A percentile compares a stretch with the other conserved stretches of the same genome.
Conservation (phyloP, 2,113 vertebrate species). For the Heterocephalus glaber region DNA sequence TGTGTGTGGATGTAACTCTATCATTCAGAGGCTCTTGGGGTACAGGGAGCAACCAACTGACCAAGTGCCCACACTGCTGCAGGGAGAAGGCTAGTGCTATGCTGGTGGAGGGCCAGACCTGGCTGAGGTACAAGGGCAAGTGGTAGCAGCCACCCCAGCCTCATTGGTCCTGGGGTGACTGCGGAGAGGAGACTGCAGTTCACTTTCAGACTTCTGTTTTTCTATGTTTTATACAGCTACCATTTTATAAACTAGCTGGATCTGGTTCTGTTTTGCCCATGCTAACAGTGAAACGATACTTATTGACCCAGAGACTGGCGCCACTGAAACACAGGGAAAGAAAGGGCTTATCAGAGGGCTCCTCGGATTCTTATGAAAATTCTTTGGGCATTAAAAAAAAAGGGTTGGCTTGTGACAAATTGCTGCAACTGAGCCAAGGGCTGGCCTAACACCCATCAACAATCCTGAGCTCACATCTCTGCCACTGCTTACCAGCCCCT, state of each 20-base stretch:
- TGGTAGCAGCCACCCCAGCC: not conserved
- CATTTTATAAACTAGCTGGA: not conserved
- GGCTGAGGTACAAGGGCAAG: fast-evolving
- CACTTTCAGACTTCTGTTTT: not conserved
- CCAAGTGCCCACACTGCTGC: fast-evolving
- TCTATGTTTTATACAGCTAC: not conserved
- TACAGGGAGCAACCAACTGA: not conserved
- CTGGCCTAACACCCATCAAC: not conserved
- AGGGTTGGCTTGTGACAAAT: not conserved
- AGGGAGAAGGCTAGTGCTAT: fast-evolving
- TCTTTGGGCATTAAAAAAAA: not conserved
- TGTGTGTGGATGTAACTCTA: not conserved
- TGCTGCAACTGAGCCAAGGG: not conserved
- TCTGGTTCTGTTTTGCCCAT: not conserved
- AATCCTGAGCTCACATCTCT: not conserved
- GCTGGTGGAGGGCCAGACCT: not conserved
- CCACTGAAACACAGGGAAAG: not conserved
- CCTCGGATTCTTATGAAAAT: not conserved
- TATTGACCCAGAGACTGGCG: not conserved
- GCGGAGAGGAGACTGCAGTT: not conserved
- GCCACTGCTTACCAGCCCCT: not conserved
- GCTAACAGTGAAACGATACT: not conserved
- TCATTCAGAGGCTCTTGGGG: not conserved
- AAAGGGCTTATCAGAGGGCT: conserved; percentile 40
- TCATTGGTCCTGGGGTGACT: not conserved